These are phyloP conservation scores for Nyleta sp. DNA, from an alignment of 2,888 invertebrate genomes.

Conservation along the genomic window DNA sequence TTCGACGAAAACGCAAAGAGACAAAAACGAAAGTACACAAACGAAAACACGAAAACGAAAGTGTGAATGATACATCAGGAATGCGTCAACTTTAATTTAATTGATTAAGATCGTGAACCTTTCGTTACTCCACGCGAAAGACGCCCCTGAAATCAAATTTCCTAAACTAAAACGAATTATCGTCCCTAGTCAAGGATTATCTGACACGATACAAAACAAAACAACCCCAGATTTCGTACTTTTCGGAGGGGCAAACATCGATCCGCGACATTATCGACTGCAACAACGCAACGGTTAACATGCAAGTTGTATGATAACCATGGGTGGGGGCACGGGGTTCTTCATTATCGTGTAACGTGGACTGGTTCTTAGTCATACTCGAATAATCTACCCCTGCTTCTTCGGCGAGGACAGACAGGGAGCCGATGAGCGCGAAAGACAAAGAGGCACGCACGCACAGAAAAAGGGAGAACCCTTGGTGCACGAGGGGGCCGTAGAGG, in stretches of 20 bases:
- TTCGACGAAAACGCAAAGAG: no score
- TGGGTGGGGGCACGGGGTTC: conserved; percentile 33
- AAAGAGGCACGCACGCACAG: conserved; percentile 50
- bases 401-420: conserved; percentile 54
- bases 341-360: conserved; percentile 70
- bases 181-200: no score
- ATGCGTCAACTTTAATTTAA: no score
- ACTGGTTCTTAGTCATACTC: conserved; percentile 74
- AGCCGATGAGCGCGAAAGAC: conserved; percentile 40
- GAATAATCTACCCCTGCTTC: conserved; percentile 62
- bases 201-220: no score
- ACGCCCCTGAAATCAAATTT: no score
- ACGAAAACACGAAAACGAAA: no score
- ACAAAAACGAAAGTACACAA: no score
- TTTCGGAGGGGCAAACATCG: background rate
- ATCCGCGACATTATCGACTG: conserved; percentile 51
- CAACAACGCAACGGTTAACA: conserved; percentile 50
- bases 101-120: no score
- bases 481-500: conserved; percentile 72
- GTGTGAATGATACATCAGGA: no score
- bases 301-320: conserved; percentile 34
- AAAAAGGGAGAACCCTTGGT: conserved; percentile 71
- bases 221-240: no score
- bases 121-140: no score
- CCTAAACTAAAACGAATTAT: no score